Base-by-base conservation (phyloP, 2,797 vertebrate genomes). In the Natrix natrix region DNA sequence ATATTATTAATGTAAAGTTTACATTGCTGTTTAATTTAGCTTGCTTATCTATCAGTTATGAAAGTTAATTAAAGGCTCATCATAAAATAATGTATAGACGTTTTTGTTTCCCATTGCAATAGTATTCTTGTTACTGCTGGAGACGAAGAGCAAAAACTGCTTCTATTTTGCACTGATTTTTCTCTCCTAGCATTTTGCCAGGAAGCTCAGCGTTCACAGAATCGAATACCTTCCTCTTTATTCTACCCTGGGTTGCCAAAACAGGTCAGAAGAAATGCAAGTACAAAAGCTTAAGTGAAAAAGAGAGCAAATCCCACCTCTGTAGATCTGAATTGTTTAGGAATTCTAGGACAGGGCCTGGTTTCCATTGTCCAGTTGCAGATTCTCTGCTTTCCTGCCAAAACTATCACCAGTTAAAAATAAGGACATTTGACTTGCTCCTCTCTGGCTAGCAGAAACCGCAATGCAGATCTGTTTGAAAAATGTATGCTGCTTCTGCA, bases 401-500 rank as follows among this genome's bases (percentile, higher is more conserved):
- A 91, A 86, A 93, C 16, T 28, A 91, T 86, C 94, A 92, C 88
- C n/a, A 89, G 59, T 91, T 86, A 22, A 48, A 55, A 52, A 83
- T 28, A 28, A 59, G 54, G 78, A 90, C 61, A 28, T 7, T 86
- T 5, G 32, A 94, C 94, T 94, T 96, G 92, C 89, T 93, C 43
- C 90, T 94, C 17, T 94, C 93, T 95, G 91, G 56, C 54, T 6
- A 28, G 43, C 37, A 92, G 86, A 93, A 94, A 94, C 90, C 87
- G 94, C 96, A 96, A 61, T 95, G 94, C 93, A 95, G 95, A 94
- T 93, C 89, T 94, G 10, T 48, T 94, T 92, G 86, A 95, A 94
- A 96, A 94, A 95, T 93, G 90, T 20, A 37, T 90, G 56, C 86
- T 96, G 56, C 94, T 93, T 89, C 91, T 94, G 87, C 11, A 92